A percentile compares a stretch with the other conserved stretches of the same genome.
Conservation (phyloP, 2,113 vertebrate genomes). For the Barnardius zonarius region DNA sequence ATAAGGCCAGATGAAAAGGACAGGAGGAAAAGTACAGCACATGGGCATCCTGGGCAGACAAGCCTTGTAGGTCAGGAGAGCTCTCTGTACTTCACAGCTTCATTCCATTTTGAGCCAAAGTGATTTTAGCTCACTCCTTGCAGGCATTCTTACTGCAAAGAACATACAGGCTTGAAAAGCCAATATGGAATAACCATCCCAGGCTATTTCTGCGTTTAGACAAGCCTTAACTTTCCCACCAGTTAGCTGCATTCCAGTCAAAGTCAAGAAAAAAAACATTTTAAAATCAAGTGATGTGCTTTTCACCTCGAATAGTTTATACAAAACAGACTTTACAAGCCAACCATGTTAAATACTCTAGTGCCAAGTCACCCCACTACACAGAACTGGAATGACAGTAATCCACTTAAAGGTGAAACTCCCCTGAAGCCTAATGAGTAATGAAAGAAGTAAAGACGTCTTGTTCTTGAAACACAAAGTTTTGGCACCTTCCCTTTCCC, state of each 20-base stretch:
- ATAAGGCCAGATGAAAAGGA: not conserved
- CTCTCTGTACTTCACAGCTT: not conserved
- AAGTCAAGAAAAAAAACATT: not conserved
- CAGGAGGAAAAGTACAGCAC: not conserved
- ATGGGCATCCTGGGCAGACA: not conserved
- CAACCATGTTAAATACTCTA: not conserved
- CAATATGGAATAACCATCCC: not conserved
- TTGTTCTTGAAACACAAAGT: conserved; percentile 13
- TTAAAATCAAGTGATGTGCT: not conserved
- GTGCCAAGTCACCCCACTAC: not conserved
- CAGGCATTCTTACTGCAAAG: not conserved
- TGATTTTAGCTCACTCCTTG: not conserved
- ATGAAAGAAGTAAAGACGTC: conserved; percentile 29
- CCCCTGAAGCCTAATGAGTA: conserved; percentile 47
- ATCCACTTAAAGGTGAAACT: conserved; percentile 55
- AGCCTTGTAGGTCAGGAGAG: not conserved
- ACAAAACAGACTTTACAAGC: conserved; percentile 10
- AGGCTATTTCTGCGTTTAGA: not conserved
- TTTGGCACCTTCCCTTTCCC: not conserved
- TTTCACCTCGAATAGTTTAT: not conserved
- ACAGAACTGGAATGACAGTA: conserved; percentile 49
- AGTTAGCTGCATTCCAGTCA: not conserved
- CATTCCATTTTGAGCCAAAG: not conserved
- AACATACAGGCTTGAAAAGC: not conserved
- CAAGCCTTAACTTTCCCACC: conserved; percentile 6